Evolutionary conservation across 2,113 vertebrate species (phyloP), one percentile per base, ranked within the genome.

Genomic region (Zonotrichia leucophrys): DNA sequence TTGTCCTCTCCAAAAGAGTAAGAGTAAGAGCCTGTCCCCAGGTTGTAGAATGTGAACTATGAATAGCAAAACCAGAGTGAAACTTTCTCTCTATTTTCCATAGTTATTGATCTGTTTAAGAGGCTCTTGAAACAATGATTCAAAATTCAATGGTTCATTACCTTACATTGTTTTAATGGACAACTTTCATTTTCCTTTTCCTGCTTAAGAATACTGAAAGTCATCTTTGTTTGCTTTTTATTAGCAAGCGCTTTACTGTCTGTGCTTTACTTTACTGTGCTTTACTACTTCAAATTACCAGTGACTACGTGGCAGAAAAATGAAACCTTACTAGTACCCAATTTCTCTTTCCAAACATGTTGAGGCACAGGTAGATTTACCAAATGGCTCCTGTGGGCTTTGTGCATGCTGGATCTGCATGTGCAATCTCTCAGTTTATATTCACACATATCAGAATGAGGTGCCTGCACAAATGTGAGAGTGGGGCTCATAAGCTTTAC

Each of bases 361-460:
- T 41, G 41, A 74, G 37, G 47, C 31, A 39, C 2, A 47, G 11
- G 12, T 15, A 66, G 24, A 15, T 83, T 52, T 44, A 55, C 7
- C 15, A 56, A 10, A 9, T 27, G 11, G 12, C 9, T 73, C 12
- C 42, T 24, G 10, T 1, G 1, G 17, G 24, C 4, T 68, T 55
- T 2, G 0, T 12, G 5, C 8, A 2, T 46, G 6, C 23, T 82
- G 37, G 12, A 35, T 42, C 30, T 72, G 5, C 18, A 11, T 9
- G 7, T 44, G 25, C 11, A 62, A 3, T 21, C 23, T 64, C 52
- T 60, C 21, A 24, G 4, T 47, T 86, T 44, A 5, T 23, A 47
- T 5, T 8, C 11, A 13, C 18, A 10, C 2, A 1, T 16, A 35
- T 22, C 17, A 62, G 11, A 41, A 12, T 1, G 3, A 35, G 28